Evolutionary conservation across 2,888 invertebrate species (phyloP), one percentile per base, ranked within the genome.

Genomic region (Lepidocyrtoides sp.): DNA sequence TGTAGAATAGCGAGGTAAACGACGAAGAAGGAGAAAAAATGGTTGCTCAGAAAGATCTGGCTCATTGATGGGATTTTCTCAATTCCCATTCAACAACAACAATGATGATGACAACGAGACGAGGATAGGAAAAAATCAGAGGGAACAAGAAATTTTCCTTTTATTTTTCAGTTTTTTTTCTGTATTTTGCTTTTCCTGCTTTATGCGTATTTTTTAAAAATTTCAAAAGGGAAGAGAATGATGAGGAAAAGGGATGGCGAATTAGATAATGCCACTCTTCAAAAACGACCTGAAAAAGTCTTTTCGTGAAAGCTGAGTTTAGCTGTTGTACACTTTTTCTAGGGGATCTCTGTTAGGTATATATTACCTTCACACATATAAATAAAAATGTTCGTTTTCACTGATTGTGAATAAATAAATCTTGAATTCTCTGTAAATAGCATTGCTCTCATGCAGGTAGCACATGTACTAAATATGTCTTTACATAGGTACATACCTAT

Each of bases 11-110:
- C n/a, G n/a, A n/a, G n/a, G 36, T 5, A 48, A 32, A n/a, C n/a
- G n/a, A n/a, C n/a, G n/a, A n/a, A 51, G 26, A 85, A 44, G 48
- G 23, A 89, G 60, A 82, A 82, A 81, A 86, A 79, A n/a, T 60
- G 44, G 85, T 77, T 77, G 60, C 77, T 44, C 36, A 26, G 48
- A 48, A 63, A 79, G 77, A 77, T 87, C 48, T 36, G 54, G 86
- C 60, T 87, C 86, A 87, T 77, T 87, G 86, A 87, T 87, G 77
- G 86, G 63, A 87, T 87, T 87, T 87, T 87, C 77, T 75, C 48
- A 1, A 77, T 60, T 87, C 32, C 63, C 48, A 77, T 79, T 77
- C 77, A 77, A 29, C 1, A 20, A 32, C 66, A 32, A 60, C 23
- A 8, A 10, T 23, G 60, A 69, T 17, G 29, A 41, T 12, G 48